Percentiles rank a stretch among this genome's conserved stretches.
These are phyloP conservation scores for Spisula subtruncata DNA, from an alignment of 2,888 invertebrate genomes.

Conservation along the genomic window DNA sequence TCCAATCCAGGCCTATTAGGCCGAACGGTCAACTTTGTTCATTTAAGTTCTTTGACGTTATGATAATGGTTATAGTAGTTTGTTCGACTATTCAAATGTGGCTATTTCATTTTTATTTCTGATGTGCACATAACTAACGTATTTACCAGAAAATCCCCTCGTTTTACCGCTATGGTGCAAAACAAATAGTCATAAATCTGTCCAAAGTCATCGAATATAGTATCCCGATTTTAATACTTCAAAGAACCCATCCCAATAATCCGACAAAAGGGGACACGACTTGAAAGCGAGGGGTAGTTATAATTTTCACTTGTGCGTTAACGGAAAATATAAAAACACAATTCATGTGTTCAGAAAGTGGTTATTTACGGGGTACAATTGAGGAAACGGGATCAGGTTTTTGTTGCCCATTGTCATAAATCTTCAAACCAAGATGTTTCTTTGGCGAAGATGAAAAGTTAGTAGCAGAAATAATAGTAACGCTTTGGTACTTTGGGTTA, in stretches of 20 bases:
- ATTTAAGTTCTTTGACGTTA: slow-evolving; percentile 22
- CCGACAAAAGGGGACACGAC: slow-evolving; percentile 36
- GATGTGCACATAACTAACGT: slow-evolving; percentile 38
- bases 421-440: neutral
- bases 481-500: too few species aligned
- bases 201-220: slow-evolving; percentile 55
- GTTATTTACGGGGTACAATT: neutral
- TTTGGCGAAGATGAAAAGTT: neutral
- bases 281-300: slow-evolving; percentile 45
- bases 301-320: slow-evolving; percentile 36
- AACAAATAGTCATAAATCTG: slow-evolving; percentile 54
- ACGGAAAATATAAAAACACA: slow-evolving; percentile 29
- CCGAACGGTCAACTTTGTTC: too few species aligned
- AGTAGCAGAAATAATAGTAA: neutral
- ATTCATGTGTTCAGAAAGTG: neutral
- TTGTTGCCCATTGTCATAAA: neutral
- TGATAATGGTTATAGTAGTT: slow-evolving; percentile 29
- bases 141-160: slow-evolving; percentile 46
- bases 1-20: neutral
- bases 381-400: slow-evolving; percentile 9
- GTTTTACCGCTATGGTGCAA: slow-evolving; percentile 59
- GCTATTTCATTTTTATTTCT: slow-evolving; percentile 53
- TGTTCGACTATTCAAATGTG: slow-evolving; percentile 50
- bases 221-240: slow-evolving; percentile 39
- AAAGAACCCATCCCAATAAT: slow-evolving; percentile 42